Evolutionary conservation across 1,140 invertebrate species (phyloP).

Genomic region (Brachionus koreanus): DNA sequence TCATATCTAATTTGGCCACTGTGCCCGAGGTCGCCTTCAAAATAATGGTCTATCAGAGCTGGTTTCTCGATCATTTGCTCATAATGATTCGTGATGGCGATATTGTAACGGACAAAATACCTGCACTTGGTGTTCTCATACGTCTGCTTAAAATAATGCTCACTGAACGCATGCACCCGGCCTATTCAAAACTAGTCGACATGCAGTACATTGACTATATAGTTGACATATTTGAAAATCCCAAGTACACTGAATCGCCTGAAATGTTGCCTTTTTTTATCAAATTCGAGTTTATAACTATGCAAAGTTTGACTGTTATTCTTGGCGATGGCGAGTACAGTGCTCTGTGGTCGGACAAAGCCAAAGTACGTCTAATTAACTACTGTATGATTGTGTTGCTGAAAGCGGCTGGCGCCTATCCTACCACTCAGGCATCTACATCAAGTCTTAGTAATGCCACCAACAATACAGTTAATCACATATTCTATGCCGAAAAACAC

Average conservation of each 20-base stretch:
- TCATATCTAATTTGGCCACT: background rate
- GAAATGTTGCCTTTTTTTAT: conserved; percentile 16
- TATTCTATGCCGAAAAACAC: conserved; percentile 20
- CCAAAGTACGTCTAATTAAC: background rate
- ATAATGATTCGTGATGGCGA: conserved; percentile 34
- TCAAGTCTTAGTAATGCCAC: background rate
- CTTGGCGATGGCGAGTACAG: background rate
- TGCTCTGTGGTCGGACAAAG: conserved; percentile 11
- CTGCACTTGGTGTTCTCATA: conserved; percentile 5
- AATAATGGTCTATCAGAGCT: background rate
- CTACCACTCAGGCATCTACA: background rate
- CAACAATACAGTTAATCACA: conserved; percentile 1
- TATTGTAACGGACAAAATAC: conserved; percentile 31
- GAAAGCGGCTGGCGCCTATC: background rate
- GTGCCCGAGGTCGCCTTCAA: background rate
- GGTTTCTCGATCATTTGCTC: conserved; percentile 4
- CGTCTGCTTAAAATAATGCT: conserved; percentile 28
- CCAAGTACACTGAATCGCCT: background rate
- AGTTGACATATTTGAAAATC: background rate
- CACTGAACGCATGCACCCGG: background rate
- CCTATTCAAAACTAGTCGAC: conserved; percentile 1
- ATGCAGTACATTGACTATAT: conserved; percentile 34
- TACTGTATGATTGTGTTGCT: conserved; percentile 25
- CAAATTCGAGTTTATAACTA: conserved; percentile 35
- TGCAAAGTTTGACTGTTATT: conserved; percentile 37